Percentiles rank a stretch among this genome's conserved stretches.
Conservation (phyloP, 2,113 vertebrate genomes). For the Bubo scandiacus region DNA sequence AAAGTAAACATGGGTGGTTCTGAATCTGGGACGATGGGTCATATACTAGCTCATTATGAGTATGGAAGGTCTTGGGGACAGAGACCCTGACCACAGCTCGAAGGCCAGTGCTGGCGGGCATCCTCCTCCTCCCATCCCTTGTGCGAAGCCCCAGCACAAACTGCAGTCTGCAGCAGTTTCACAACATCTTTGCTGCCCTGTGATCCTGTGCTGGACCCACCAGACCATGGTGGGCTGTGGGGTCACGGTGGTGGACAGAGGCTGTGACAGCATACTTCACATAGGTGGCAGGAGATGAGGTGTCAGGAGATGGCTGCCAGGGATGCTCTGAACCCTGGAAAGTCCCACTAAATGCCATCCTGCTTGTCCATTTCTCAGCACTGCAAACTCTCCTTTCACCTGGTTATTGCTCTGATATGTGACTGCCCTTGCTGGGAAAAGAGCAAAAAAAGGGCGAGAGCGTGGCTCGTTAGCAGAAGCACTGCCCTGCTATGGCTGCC, state of each 20-base stretch:
- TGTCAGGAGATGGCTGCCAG: neutral
- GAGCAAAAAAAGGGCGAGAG: neutral
- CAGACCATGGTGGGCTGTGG: neutral
- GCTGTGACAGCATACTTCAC: neutral
- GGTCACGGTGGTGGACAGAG: fast-evolving
- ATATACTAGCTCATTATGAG: neutral
- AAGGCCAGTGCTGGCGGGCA: neutral
- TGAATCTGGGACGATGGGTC: neutral
- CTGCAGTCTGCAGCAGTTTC: neutral
- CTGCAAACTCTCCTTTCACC: neutral
- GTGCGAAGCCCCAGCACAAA: neutral
- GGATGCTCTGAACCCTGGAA: neutral
- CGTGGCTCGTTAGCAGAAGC: fast-evolving
- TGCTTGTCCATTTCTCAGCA: neutral
- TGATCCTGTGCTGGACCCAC: neutral
- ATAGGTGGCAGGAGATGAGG: neutral
- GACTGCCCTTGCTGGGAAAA: neutral
- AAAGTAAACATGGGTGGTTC: neutral
- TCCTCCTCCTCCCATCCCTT: neutral
- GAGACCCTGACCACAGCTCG: neutral
- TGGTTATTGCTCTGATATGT: neutral
- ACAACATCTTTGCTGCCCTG: neutral
- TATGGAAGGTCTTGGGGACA: neutral
- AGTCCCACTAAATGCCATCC: neutral
- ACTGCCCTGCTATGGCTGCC: neutral